Conservation (phyloP, 2,888 invertebrate genomes). For the Eupelmus urozonus region DNA sequence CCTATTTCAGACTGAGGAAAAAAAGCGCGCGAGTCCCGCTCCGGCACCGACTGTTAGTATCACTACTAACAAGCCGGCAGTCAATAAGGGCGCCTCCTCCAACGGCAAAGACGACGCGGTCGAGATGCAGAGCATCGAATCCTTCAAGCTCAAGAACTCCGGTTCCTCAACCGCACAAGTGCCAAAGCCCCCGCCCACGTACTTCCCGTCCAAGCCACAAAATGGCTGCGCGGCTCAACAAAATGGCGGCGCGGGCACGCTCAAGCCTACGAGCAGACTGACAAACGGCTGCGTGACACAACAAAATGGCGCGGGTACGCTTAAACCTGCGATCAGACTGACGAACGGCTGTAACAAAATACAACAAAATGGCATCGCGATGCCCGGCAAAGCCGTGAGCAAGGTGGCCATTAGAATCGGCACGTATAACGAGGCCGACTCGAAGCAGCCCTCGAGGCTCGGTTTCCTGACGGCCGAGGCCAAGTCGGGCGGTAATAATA, state of each 20-base stretch:
- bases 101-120: constrained; percentile 79
- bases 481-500: too few species aligned
- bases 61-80: constrained; percentile 19
- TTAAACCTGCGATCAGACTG: constrained; percentile 9
- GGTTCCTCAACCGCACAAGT: constrained; percentile 77
- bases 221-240: constrained; percentile 52
- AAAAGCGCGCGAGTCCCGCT: constrained; percentile 29
- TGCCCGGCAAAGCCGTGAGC: constrained; percentile 44
- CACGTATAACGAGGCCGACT: constrained; percentile 73
- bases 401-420: constrained; percentile 75
- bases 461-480: constrained; percentile 78
- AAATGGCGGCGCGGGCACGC: too few species aligned
- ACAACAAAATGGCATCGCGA: constrained; percentile 51
- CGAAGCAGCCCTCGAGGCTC: constrained; percentile 84
- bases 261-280: constrained; percentile 47
- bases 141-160: constrained; percentile 85
- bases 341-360: too few species aligned
- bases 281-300: constrained; percentile 2
- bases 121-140: constrained; percentile 87
- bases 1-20: constrained; percentile 46
- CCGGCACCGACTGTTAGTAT: too few species aligned
- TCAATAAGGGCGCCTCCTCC: constrained; percentile 15
- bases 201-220: constrained; percentile 81
- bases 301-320: constrained; percentile 40
- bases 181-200: constrained; percentile 83